phyloP scores from a whole-genome alignment of 2,797 vertebrate species.

The Sebastes hubbsi region DNA sequence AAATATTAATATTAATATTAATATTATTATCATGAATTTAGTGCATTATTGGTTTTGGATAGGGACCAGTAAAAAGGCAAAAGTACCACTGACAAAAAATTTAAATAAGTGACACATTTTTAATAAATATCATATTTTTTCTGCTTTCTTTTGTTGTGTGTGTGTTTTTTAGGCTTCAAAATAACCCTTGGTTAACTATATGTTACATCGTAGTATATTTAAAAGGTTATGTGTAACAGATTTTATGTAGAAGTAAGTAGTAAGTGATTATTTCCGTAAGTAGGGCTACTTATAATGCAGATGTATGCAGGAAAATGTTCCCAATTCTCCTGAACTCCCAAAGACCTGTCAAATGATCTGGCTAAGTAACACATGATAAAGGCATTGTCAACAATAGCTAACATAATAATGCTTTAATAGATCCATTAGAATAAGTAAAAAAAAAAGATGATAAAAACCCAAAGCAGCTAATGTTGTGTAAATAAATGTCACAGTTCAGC shows the following conservation, averaged over 20 bases:
- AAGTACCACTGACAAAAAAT: too few species aligned
- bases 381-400: neutral
- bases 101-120: fast-evolving
- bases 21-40: neutral
- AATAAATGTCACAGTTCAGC: neutral
- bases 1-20: too few species aligned
- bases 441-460: neutral
- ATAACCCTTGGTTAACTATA: neutral
- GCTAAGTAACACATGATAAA: neutral
- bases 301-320: neutral
- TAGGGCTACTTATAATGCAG: neutral
- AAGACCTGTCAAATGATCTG: neutral
- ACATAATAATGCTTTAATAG: neutral
- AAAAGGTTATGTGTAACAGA: neutral
- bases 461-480: neutral
- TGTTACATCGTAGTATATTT: neutral
- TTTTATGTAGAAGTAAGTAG: neutral
- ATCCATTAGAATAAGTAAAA: neutral
- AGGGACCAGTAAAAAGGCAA: neutral
- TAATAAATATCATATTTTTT: neutral
- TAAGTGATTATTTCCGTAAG: neutral
- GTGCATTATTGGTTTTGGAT: neutral
- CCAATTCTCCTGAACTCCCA: neutral
- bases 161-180: neutral
- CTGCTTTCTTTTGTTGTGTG: neutral